Evolutionary conservation across 2,888 invertebrate species (phyloP), one percentile per base, ranked within the genome.

Genomic region (Drosophila conformis): DNA sequence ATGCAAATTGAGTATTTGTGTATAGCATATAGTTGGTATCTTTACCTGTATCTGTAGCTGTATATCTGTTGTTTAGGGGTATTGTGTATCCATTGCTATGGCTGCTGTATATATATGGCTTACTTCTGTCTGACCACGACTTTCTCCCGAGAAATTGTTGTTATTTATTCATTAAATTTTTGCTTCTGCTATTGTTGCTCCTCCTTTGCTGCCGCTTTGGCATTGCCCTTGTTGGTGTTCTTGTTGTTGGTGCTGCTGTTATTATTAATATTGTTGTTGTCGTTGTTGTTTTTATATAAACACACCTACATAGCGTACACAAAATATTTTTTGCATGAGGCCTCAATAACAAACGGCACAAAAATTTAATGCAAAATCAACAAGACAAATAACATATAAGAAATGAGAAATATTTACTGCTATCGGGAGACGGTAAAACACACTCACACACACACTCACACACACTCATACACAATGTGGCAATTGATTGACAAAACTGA

Each of bases 131-230:
- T 84, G 82, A 79, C 81, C 79, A 76, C 78, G 83, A 86, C 85
- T 86, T 86, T 86, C 85, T 76, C 85, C 79, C 87, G 79, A 79
- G 83, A 85, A 76, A 85, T 85, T 81, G 86, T 72, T 83, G 83
- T 83, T 86, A 86, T 86, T 86, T 86, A 86, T 86, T 86, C 86
- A 86, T 87, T 85, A 85, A 85, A 86, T 83, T 86, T 86, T 87
- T 85, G 83, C 85, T 73, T 78, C 82, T 85, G 80, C 74, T 78
- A 78, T 78, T 78, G 83, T 69, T 80, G 83, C 66, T 80, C 69
- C 71, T 78, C 75, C 71, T 75, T 67, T 46, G 52, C 66, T 35
- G 36, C 46, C 38, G 57, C 68, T 63, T 78, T 78, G 59, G n/a
- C 33, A 63, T 71, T 70, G 73, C 75, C 52, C 54, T 67, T 76